Percentiles rank a stretch among this genome's conserved stretches.
phyloP scores from a whole-genome alignment of 2,888 invertebrate genomes.

The Euspilapteryx auroguttella region DNA sequence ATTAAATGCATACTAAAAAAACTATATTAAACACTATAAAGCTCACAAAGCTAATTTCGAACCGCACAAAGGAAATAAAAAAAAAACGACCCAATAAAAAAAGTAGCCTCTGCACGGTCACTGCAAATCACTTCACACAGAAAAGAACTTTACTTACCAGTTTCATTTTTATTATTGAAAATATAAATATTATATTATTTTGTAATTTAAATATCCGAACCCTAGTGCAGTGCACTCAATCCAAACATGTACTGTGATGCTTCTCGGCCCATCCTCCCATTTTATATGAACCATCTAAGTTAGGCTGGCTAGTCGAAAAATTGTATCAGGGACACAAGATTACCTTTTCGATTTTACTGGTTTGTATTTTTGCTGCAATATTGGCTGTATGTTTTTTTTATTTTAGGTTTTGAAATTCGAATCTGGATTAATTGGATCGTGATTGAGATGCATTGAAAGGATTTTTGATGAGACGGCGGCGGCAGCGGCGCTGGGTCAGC shows the following conservation, averaged over 20 bases:
- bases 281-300: constrained; percentile 21
- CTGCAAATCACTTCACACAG: too few relatives aligned
- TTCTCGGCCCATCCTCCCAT: constrained; percentile 19
- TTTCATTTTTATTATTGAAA: constrained; percentile 30
- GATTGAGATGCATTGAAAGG: too few relatives aligned
- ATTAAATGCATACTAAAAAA: too few relatives aligned
- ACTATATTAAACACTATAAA: too few relatives aligned
- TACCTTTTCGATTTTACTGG: background rate
- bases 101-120: too few relatives aligned
- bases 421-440: too few relatives aligned
- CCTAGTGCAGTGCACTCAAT: constrained; percentile 15
- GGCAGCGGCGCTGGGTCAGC: too few relatives aligned
- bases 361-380: background rate
- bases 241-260: constrained; percentile 35
- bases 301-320: constrained; percentile 21
- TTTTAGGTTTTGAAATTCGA: too few relatives aligned
- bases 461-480: too few relatives aligned
- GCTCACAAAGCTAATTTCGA: too few relatives aligned
- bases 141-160: constrained; percentile 30
- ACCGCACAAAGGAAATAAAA: too few relatives aligned
- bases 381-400: background rate
- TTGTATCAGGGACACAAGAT: constrained; percentile 33
- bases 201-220: constrained; percentile 16
- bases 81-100: too few relatives aligned
- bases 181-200: constrained; percentile 9